Evolutionary conservation across 2,113 vertebrate species (phyloP).

Genomic region (Melanerpes formicivorus): DNA sequence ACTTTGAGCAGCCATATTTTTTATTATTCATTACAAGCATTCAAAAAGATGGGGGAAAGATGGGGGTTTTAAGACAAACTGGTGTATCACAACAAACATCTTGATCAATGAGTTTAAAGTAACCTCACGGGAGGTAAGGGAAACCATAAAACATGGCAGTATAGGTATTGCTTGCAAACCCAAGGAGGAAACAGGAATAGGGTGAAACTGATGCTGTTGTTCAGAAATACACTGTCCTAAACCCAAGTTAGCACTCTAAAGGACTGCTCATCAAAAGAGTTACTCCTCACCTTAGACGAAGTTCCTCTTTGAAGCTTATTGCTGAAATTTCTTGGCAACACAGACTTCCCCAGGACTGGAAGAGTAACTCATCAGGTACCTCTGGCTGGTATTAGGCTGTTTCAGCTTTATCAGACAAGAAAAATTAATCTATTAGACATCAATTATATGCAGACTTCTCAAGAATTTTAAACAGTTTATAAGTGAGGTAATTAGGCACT

Average conservation of each 20-base stretch:
- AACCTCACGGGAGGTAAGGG: not conserved
- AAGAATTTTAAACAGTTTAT: not conserved
- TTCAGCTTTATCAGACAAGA: not conserved
- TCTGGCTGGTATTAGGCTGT: not conserved
- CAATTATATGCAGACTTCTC: not conserved
- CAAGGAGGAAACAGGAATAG: not conserved
- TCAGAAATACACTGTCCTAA: not conserved
- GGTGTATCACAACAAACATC: not conserved
- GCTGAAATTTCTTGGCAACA: not conserved
- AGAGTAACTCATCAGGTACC: not conserved
- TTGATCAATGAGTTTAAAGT: not conserved
- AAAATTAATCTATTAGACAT: not conserved
- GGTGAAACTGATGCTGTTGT: not conserved
- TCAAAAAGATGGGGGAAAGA: not conserved
- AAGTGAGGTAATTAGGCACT: not conserved
- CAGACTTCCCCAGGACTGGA: not conserved
- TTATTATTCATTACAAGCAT: not conserved
- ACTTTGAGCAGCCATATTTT: not conserved
- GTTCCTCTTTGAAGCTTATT: not conserved
- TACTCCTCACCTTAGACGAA: not conserved
- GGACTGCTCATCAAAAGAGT: not conserved
- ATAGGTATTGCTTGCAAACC: not conserved
- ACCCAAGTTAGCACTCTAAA: not conserved
- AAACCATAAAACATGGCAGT: not conserved
- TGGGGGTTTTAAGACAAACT: not conserved